Evolutionary conservation across 2,888 invertebrate species (phyloP).

Genomic region (Calephelis perditalis): DNA sequence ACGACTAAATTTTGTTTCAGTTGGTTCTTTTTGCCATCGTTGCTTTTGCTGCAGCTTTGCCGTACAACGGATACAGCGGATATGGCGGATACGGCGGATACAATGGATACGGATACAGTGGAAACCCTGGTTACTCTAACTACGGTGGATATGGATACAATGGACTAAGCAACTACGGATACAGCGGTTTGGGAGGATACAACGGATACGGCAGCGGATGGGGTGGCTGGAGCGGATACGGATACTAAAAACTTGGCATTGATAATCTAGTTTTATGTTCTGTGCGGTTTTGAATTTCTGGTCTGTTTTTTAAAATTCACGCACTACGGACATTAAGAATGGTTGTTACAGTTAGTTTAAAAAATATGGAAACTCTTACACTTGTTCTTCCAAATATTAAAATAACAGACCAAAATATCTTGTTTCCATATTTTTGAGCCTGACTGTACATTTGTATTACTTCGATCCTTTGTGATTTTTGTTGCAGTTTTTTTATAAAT

Average conservation of each 20-base stretch:
- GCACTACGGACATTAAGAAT: neutral
- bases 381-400: too few species aligned
- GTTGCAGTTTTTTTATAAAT: constrained; percentile 5
- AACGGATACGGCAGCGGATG: constrained; percentile 50
- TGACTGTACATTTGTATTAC: neutral
- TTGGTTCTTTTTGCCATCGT: constrained; percentile 62
- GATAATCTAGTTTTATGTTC: neutral
- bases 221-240: neutral
- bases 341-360: neutral
- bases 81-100: constrained; percentile 47
- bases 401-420: neutral
- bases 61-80: constrained; percentile 59
- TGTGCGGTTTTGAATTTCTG: neutral
- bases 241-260: neutral
- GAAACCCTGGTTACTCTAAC: constrained; percentile 52
- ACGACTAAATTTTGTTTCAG: constrained; percentile 42
- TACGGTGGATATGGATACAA: constrained; percentile 50
- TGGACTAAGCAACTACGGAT: constrained; percentile 30
- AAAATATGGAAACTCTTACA: neutral
- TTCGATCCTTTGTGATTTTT: neutral
- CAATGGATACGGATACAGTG: constrained; percentile 36
- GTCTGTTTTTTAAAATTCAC: neutral
- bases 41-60: constrained; percentile 65
- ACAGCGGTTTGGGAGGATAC: constrained; percentile 47
- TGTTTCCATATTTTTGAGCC: neutral